Evolutionary conservation across 1,140 invertebrate species (phyloP).

Genomic region (Drosophila lowei): DNA sequence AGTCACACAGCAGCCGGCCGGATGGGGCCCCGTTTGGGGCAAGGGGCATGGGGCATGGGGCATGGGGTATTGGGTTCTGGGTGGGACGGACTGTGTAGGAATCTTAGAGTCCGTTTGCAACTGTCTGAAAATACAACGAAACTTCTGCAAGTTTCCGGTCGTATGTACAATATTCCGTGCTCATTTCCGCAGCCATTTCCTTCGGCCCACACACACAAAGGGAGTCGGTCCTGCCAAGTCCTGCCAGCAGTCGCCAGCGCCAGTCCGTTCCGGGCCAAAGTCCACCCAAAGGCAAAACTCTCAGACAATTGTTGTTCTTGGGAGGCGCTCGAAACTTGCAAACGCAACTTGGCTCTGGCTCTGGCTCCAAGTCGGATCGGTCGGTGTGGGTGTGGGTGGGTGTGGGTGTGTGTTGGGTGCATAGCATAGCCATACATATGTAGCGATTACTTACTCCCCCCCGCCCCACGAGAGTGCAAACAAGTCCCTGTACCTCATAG

Average conservation of each 20-base stretch:
- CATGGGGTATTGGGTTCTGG: neutral
- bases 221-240: slow-evolving; percentile 45
- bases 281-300: slow-evolving; percentile 19
- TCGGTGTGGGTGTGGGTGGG: too few species aligned
- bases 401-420: too few species aligned
- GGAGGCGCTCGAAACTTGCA: slow-evolving; percentile 61
- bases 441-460: slow-evolving; percentile 51
- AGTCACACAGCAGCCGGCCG: slow-evolving; percentile 41
- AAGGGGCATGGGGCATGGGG: neutral
- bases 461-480: slow-evolving; percentile 1
- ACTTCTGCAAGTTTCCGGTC: slow-evolving; percentile 78
- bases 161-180: slow-evolving; percentile 81
- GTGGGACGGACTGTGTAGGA: slow-evolving; percentile 11
- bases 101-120: slow-evolving; percentile 60
- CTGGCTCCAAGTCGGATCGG: too few species aligned
- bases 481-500: slow-evolving; percentile 13
- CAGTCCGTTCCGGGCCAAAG: slow-evolving; percentile 10
- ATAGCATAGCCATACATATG: slow-evolving; percentile 41
- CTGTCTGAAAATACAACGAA: slow-evolving; percentile 78
- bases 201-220: slow-evolving; percentile 42
- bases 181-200: slow-evolving; percentile 79
- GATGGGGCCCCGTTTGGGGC: neutral
- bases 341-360: slow-evolving; percentile 52
- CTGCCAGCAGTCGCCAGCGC: slow-evolving; percentile 31
- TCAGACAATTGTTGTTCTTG: slow-evolving; percentile 69